A percentile compares a stretch with the other conserved stretches of the same genome.
phyloP scores from a whole-genome alignment of 1,140 invertebrate species.

The Conus betulinus region DNA sequence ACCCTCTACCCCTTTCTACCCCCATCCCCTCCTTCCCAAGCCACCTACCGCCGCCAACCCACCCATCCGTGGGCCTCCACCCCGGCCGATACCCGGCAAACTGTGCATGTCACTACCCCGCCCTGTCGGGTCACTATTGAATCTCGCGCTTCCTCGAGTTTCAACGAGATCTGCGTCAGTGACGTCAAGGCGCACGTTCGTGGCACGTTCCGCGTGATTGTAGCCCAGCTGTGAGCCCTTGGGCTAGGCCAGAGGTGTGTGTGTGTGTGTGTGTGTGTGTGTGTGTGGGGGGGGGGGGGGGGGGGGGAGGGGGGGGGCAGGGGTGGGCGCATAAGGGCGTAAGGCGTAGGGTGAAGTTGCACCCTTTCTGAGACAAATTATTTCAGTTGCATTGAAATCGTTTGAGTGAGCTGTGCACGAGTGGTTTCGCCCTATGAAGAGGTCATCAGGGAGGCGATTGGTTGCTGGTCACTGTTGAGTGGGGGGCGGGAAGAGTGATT shows the following conservation, averaged over 20 bases:
- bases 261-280: too few species aligned
- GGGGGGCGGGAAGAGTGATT: background rate
- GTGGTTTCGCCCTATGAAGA: too few species aligned
- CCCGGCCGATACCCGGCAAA: too few species aligned
- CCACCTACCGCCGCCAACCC: too few species aligned
- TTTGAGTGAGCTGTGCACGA: too few species aligned
- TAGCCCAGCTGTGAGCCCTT: background rate
- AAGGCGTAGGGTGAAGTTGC: too few species aligned
- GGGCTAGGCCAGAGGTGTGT: too few species aligned
- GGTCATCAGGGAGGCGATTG: too few species aligned
- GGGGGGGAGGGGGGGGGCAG: background rate
- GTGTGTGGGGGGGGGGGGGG: background rate
- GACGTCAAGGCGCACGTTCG: background rate
- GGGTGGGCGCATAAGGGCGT: too few species aligned
- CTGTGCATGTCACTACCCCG: background rate
- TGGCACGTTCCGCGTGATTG: background rate
- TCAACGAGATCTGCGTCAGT: slow-evolving; percentile 15
- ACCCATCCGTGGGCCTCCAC: too few species aligned
- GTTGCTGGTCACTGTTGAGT: background rate
- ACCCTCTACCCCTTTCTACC: too few species aligned
- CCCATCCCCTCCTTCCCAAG: too few species aligned
- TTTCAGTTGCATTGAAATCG: background rate
- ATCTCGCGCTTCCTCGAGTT: slow-evolving; percentile 20
- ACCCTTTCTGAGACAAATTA: background rate
- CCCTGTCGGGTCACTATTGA: background rate